Evolutionary conservation across 1,140 invertebrate genomes (phyloP), one percentile per base, ranked within the genome.

Genomic region (Notospermus geniculatus): DNA sequence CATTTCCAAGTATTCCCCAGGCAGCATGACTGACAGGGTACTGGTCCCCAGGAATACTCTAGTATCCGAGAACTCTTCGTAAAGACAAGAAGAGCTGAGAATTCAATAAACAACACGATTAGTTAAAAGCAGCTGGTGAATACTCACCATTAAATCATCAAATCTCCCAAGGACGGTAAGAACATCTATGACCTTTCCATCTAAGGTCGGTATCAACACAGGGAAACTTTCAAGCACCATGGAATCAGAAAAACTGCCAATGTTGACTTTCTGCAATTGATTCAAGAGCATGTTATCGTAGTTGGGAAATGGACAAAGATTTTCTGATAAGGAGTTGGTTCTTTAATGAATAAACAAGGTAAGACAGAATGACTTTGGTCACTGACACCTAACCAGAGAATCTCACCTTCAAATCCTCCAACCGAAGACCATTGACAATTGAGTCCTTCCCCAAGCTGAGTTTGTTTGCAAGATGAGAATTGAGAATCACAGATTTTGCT

Each of bases 221-320:
- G 68, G 67, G 58, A 70, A 75, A 19, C 72, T 71, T 50, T 79
- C 74, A 0, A 79, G 61, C 19, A 77, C 71, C 36, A 75, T 68
- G n/a, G 62, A 65, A 30, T 79, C 73, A 17, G 65, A 68, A 66
- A 79, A 69, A 22, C 68, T 60, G 9, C 74, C 50, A 2, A 25
- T 62, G 30, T 60, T 32, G 9, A 23, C 17, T 13, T 65, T 72
- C 66, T 72, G 58, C 39, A 68, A 65, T 28, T 45, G n/a, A 29
- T 25, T 53, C 1, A 59, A 28, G 46, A 46, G 56, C 23, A 19
- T 19, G n/a, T n/a, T n/a, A n/a, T n/a, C n/a, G n/a, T n/a, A n/a
- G n/a, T n/a, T n/a, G n/a, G n/a, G n/a, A 59, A 39, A 32, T 59
- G 59, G 46, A 32, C 61, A 39, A 29, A 28, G n/a, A 41, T 36